Evolutionary conservation across 2,797 vertebrate species (phyloP), one percentile per base, ranked within the genome.

Genomic region (Garrulus glandarius): DNA sequence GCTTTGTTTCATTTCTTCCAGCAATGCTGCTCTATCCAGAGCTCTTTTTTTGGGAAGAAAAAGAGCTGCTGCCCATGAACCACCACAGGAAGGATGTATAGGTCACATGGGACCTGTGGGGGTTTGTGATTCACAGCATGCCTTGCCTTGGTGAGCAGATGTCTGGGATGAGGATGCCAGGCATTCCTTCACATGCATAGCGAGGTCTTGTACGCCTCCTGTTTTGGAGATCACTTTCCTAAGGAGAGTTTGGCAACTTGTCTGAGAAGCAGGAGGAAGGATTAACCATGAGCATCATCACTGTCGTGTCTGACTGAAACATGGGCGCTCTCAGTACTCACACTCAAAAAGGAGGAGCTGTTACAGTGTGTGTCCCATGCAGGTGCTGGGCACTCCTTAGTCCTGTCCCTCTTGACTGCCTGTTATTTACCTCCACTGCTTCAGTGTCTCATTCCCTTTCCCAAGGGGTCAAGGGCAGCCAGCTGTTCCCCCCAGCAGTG

Each of bases 401-500:
- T 46, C 34, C 26, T 72, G n/a, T 61, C n/a, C 41, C 29, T 57
- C 24, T 20, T 50, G 26, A 1, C 26, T 19, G 27, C 60, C 46
- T 69, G 30, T 27, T 59, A 53, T 59, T 75, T 77, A 29, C 14
- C 22, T 76, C 15, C 3, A 2, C 39, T 84, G 30, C 39, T 68
- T 53, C 13, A 1, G n/a, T 67, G 56, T 36, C 53, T 47, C 2
- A 1, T 52, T 74, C 21, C 34, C 60, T 63, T 89, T 89, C 39
- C 78, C 41, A 32, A 0, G 1, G 20, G 23, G 19, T 19, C 16
- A 6, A 36, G 64, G 32, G 30, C 47, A 84, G 39, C 22, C 32
- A 15, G 59, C 15, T 7, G 0, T 29, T 70, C 36, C 53, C 55
- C 20, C 1, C 2, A 7, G 44, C 60, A 37, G 11, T 0, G 0